phyloP scores from a whole-genome alignment of 2,888 invertebrate species.

The Junonia oenone region DNA sequence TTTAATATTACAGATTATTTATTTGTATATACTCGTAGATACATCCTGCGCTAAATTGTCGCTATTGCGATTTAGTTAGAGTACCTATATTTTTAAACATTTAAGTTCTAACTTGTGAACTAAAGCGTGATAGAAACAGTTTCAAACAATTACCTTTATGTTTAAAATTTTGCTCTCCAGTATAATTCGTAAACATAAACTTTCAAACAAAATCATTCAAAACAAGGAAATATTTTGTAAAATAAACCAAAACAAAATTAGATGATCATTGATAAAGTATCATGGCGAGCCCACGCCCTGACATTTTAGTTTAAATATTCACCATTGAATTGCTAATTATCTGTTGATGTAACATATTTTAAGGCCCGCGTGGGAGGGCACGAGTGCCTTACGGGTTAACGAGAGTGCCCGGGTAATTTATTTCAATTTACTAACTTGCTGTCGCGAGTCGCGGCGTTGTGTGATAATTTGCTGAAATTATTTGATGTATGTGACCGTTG shows the following conservation, averaged over 20 bases:
- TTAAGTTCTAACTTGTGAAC: too few relatives aligned
- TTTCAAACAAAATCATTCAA: background rate
- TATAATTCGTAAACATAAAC: too few relatives aligned
- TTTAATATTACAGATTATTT: too few relatives aligned
- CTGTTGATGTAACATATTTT: constrained; percentile 34
- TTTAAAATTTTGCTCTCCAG: too few relatives aligned
- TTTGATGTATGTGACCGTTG: background rate
- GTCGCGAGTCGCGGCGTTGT: background rate
- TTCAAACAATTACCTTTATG: too few relatives aligned
- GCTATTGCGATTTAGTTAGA: too few relatives aligned
- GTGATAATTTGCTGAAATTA: background rate
- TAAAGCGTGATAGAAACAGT: too few relatives aligned
- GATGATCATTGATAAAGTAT: background rate
- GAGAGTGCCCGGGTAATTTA: background rate
- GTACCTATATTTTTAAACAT: too few relatives aligned
- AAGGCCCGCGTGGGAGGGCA: constrained; percentile 35
- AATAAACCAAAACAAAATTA: background rate
- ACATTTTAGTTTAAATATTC: constrained; percentile 33
- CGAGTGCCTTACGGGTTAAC: constrained; percentile 10
- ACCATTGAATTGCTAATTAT: constrained; percentile 36
- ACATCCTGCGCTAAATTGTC: too few relatives aligned
- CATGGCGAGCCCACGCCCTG: constrained; percentile 32
- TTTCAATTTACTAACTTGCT: constrained; percentile 3
- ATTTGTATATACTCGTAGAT: too few relatives aligned
- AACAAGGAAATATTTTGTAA: background rate